These are phyloP conservation scores for Sternotherus odoratus DNA, from an alignment of 2,797 vertebrate genomes.

Conservation along the genomic window DNA sequence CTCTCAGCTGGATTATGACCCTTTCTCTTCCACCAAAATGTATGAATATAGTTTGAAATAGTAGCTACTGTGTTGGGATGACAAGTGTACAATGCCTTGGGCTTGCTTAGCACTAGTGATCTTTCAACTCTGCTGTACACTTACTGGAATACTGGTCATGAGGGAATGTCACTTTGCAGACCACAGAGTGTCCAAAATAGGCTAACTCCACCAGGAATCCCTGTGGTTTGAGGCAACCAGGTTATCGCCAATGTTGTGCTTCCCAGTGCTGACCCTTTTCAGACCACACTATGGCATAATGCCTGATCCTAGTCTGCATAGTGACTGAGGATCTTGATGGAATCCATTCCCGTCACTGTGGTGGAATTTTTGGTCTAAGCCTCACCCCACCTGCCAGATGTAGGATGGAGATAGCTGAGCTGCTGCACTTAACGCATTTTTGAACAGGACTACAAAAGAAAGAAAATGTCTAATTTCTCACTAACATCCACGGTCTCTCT, in stretches of 20 bases:
- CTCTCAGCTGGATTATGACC: neutral
- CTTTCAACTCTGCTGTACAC: slow-evolving; percentile 16
- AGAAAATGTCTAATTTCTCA: neutral
- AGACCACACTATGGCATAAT: neutral
- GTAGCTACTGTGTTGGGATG: neutral
- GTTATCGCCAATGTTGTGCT: neutral
- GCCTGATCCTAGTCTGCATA: neutral
- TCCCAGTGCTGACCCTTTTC: neutral
- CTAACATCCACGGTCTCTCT: neutral
- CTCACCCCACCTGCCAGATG: neutral
- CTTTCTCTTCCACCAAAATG: rapidly evolving
- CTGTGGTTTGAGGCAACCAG: neutral
- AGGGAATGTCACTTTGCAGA: neutral
- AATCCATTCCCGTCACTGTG: neutral
- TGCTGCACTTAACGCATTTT: neutral
- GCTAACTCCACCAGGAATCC: neutral
- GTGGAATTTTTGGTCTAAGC: neutral
- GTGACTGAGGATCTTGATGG: neutral
- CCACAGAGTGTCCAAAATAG: rapidly evolving
- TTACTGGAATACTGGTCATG: slow-evolving; percentile 2
- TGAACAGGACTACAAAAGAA: slow-evolving; percentile 15
- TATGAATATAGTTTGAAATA: slow-evolving; percentile 2
- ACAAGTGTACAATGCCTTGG: slow-evolving; percentile 29
- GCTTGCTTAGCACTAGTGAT: slow-evolving; percentile 58
- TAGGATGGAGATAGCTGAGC: slow-evolving; percentile 9